Percentiles rank a stretch among this genome's conserved stretches.
phyloP scores from a whole-genome alignment of 2,797 vertebrate genomes.

The Danio tinwini region DNA sequence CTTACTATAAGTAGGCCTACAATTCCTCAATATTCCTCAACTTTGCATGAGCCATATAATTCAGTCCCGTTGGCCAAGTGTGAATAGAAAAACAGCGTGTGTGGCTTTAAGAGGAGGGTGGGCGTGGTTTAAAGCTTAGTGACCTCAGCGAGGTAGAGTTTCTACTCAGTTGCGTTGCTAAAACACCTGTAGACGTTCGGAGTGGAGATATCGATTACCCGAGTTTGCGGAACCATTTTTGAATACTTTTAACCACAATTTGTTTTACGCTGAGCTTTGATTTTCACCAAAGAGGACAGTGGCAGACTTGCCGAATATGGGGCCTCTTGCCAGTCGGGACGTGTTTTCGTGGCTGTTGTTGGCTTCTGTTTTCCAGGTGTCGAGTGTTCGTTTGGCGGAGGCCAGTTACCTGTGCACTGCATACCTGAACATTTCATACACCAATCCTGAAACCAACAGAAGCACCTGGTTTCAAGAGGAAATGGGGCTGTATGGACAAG shows the following conservation, averaged over 20 bases:
- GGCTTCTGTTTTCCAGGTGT: constrained; percentile 55
- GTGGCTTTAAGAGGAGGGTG: background rate
- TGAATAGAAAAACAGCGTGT: constrained; percentile 6
- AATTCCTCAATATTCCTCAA: background rate
- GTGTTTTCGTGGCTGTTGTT: constrained; percentile 55
- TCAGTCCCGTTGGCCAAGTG: background rate
- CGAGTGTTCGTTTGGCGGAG: constrained; percentile 52
- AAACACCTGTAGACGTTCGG: constrained; percentile 11
- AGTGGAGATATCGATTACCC: background rate
- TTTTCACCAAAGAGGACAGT: background rate
- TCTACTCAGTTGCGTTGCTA: constrained; percentile 8
- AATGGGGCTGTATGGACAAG: constrained; percentile 82
- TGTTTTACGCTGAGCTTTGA: background rate
- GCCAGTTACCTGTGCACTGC: constrained; percentile 78
- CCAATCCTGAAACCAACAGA: constrained; percentile 65
- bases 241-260: background rate
- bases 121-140: constrained; percentile 15
- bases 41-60: background rate
- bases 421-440: constrained; percentile 81
- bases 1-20: too few species aligned
- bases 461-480: constrained; percentile 77
- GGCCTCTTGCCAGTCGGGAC: constrained; percentile 33
- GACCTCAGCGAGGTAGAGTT: constrained; percentile 43
- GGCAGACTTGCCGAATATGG: constrained; percentile 42
- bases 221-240: background rate